These are phyloP conservation scores for Vulpes ferrilata DNA, from an alignment of 2,113 vertebrate species.

Conservation along the genomic window DNA sequence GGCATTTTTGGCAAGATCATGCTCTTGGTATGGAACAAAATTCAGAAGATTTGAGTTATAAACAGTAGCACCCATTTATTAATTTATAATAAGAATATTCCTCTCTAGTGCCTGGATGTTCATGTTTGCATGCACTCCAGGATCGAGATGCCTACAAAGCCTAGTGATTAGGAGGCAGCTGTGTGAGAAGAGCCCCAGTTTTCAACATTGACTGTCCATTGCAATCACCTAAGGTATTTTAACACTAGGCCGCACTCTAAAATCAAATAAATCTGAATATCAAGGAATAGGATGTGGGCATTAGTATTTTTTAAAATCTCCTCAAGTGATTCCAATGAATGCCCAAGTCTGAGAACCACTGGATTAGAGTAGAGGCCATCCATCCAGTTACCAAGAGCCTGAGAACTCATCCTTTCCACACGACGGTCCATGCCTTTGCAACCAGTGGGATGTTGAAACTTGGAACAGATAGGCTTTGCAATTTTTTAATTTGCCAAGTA, in stretches of 20 bases:
- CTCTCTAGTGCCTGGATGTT: neutral
- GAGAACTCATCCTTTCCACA: neutral
- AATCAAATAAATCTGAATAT: neutral
- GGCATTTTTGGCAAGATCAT: neutral
- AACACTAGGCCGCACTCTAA: neutral
- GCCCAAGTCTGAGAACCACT: neutral
- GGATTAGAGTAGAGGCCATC: neutral
- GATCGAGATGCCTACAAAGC: neutral
- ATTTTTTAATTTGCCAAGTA: slow-evolving; percentile 5
- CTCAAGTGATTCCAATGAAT: neutral
- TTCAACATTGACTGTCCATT: neutral
- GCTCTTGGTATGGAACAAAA: neutral
- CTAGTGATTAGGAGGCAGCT: neutral
- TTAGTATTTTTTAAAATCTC: neutral
- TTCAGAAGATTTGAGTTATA: neutral
- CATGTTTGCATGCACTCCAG: neutral
- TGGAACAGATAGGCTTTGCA: neutral
- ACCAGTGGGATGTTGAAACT: neutral
- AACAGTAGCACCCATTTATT: neutral
- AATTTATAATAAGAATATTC: neutral
- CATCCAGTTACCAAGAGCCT: neutral
- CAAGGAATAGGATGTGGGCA: neutral
- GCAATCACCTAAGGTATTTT: too few relatives aligned
- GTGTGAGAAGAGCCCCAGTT: accelerated
- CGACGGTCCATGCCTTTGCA: neutral